These are phyloP conservation scores for Centruroides vittatus DNA, from an alignment of 1,140 invertebrate genomes.

Conservation along the genomic window DNA sequence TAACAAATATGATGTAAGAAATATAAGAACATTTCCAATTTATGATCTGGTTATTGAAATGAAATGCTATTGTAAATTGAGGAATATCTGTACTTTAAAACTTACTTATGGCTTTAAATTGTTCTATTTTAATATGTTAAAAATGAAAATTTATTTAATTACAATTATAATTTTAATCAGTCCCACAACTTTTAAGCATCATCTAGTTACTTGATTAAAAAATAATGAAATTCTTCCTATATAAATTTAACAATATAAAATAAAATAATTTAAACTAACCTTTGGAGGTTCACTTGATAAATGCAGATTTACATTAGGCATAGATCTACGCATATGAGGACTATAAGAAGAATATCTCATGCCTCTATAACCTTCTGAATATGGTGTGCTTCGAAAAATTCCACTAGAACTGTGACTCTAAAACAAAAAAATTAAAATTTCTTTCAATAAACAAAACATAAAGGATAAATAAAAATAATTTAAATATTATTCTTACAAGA, in stretches of 20 bases:
- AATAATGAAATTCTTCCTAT: no score
- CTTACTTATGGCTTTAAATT: no score
- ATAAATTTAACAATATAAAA: not conserved
- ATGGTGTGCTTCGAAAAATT: conserved; percentile 52
- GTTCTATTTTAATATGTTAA: no score
- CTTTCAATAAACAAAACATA: not conserved
- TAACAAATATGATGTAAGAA: no score
- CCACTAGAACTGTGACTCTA: conserved; percentile 41
- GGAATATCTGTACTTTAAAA: no score
- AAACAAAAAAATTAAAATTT: not conserved
- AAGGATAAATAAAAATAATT: not conserved
- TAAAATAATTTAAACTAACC: not conserved
- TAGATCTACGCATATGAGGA: conserved; percentile 60
- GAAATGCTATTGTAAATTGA: no score
- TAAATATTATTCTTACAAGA: conserved; percentile 22
- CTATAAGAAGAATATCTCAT: conserved; percentile 21
- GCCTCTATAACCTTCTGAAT: conserved; percentile 48
- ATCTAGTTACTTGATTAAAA: not conserved
- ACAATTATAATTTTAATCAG: not conserved
- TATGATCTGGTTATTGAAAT: no score
- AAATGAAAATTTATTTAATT: not conserved
- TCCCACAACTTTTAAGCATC: not conserved
- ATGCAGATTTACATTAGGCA: conserved; percentile 67
- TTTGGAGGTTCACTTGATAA: conserved; percentile 68
- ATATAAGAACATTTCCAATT: no score